Evolutionary conservation across 2,113 vertebrate genomes (phyloP), one percentile per base, ranked within the genome.

Genomic region (Pachycephala philippinensis): DNA sequence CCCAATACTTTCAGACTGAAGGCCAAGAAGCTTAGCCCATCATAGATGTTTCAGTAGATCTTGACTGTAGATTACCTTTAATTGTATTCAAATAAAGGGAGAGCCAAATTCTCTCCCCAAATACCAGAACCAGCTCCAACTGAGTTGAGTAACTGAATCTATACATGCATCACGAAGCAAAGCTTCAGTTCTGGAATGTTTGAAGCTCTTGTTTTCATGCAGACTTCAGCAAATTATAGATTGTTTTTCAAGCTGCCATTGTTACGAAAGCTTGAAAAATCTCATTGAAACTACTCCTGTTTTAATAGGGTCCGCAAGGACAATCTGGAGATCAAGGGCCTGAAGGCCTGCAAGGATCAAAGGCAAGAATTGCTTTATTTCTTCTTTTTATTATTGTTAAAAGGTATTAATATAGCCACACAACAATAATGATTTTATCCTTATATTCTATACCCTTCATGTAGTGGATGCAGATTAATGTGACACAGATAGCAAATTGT

Each of bases 301-400:
- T 89, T 97, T 64, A 79, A 87, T 83, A 99, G 99, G 99, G 99
- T 64, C 95, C 98, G 61, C 98, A 98, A 92, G 99, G 99, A 91
- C 98, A 98, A 79, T 95, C 97, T 35, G 99, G 99, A 93, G 99
- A 99, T 93, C 95, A 96, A n/a, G 99, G 99, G 84, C 98, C 97
- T 63, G 98, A 99, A 97, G 99, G 99, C 37, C 88, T 95, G 59
- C 98, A 98, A 97, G 99, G 99, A 92, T 98, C 98, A 97, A 98
- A 99, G 98, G 99, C 89, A 97, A 97, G 95, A 89, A 71, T 31
- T 57, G 27, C 17, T 87, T 64, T 71, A 70, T 93, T 84, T 85
- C 69, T 75, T 69, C 44, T 84, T 31, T 89, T 87, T 65, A 27
- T 59, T 69, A 39, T 75, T 39, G 11, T 63, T 86, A 47, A 65